phyloP scores from a whole-genome alignment of 2,888 invertebrate species.

The Mellilla xanthometata region DNA sequence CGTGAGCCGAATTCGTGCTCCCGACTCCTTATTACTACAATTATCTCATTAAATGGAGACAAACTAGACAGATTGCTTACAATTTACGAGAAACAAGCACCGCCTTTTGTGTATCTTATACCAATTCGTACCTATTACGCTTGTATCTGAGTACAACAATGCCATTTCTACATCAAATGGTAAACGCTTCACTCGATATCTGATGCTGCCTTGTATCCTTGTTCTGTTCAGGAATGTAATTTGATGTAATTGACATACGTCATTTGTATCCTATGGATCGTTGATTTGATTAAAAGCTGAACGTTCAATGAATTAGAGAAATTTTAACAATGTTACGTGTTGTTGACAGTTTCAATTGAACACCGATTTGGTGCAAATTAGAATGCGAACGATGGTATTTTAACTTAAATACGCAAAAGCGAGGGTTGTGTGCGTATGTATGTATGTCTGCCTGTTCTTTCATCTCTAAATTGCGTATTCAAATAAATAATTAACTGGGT shows the following conservation, averaged over 20 bases:
- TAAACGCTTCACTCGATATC: background rate
- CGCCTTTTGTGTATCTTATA: conserved; percentile 17
- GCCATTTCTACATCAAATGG: background rate
- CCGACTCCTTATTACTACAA: conserved; percentile 28
- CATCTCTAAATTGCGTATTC: too few species aligned
- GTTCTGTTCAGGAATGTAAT: too few species aligned
- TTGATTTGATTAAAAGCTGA: background rate
- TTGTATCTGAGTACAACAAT: background rate
- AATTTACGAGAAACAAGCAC: conserved; percentile 21
- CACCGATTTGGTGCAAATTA: too few species aligned
- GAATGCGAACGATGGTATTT: too few species aligned
- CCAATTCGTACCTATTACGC: background rate
- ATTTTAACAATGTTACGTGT: background rate
- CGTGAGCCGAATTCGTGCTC: conserved; percentile 28
- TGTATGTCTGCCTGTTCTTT: too few species aligned
- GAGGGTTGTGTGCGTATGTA: too few species aligned
- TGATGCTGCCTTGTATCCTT: background rate
- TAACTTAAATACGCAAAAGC: too few species aligned
- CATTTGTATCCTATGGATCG: background rate
- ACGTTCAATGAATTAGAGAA: background rate
- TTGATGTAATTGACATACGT: background rate
- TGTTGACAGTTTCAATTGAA: too few species aligned
- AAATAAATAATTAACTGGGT: too few species aligned
- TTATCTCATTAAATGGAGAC: conserved; percentile 31
- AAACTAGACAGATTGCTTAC: conserved; percentile 29